Conservation (phyloP, 2,113 vertebrate genomes). For the Myotis yumanensis region DNA sequence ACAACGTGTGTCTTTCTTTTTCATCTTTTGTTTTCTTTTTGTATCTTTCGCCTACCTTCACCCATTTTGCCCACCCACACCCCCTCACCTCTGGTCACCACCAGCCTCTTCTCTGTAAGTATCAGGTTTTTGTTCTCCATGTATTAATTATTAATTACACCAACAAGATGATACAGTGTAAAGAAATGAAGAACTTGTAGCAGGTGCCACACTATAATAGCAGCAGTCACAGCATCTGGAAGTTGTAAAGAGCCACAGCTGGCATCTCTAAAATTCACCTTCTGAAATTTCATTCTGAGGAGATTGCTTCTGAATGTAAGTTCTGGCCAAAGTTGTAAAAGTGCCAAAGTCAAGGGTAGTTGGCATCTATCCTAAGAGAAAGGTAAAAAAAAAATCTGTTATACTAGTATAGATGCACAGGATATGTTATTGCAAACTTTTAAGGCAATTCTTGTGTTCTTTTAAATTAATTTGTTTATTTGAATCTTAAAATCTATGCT, state of each 20-base stretch:
- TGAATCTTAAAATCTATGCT: not conserved
- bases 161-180: not conserved
- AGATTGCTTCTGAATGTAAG: conserved; percentile 25
- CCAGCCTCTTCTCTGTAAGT: not conserved
- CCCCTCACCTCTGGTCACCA: not conserved
- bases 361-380: conserved; percentile 6
- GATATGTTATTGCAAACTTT: not conserved
- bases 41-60: not conserved
- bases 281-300: not conserved
- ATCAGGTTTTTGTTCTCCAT: not conserved
- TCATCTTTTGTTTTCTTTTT: not conserved
- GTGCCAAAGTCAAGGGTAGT: not conserved
- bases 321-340: not conserved
- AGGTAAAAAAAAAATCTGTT: not conserved
- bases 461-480: not conserved
- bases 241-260: not conserved
- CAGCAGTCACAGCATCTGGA: not conserved
- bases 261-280: conserved; percentile 2
- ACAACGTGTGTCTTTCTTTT: not conserved
- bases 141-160: not conserved
- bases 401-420: not conserved
- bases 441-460: not conserved
- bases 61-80: not conserved
- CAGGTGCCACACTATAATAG: not conserved
- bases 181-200: not conserved